Evolutionary conservation across 1,140 invertebrate species (phyloP).

Genomic region (Cotesia vestalis): DNA sequence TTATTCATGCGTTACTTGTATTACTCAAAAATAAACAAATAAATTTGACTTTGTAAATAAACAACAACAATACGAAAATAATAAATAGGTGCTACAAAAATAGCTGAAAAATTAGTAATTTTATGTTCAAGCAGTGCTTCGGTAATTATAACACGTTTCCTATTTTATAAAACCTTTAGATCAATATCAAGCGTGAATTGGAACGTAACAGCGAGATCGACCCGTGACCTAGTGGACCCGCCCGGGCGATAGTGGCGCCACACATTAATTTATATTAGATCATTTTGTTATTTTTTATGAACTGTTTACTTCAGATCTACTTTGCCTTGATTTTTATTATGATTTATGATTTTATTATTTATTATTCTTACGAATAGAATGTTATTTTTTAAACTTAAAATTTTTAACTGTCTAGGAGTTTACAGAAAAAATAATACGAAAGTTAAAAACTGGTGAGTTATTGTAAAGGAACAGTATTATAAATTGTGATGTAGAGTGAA

Average conservation of each 20-base stretch:
- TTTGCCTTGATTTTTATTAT: neutral
- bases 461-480: too few species aligned
- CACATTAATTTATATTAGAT: slow-evolving; percentile 23
- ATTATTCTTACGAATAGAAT: neutral
- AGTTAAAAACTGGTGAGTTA: too few species aligned
- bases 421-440: neutral
- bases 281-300: neutral
- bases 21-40: too few species aligned
- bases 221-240: slow-evolving; percentile 64
- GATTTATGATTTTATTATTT: neutral
- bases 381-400: too few species aligned
- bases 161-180: slow-evolving; percentile 54
- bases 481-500: slow-evolving; percentile 30
- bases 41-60: too few species aligned
- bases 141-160: neutral
- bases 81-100: too few species aligned
- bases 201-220: slow-evolving; percentile 61
- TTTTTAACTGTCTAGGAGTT: neutral
- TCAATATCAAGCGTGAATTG: slow-evolving; percentile 65
- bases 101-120: too few species aligned
- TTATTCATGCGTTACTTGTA: too few species aligned
- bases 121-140: neutral
- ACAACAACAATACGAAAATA: too few species aligned
- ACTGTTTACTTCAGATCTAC: neutral
- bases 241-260: slow-evolving; percentile 55